Evolutionary conservation across 2,888 invertebrate species (phyloP).

Genomic region (Lissonota sp.): DNA sequence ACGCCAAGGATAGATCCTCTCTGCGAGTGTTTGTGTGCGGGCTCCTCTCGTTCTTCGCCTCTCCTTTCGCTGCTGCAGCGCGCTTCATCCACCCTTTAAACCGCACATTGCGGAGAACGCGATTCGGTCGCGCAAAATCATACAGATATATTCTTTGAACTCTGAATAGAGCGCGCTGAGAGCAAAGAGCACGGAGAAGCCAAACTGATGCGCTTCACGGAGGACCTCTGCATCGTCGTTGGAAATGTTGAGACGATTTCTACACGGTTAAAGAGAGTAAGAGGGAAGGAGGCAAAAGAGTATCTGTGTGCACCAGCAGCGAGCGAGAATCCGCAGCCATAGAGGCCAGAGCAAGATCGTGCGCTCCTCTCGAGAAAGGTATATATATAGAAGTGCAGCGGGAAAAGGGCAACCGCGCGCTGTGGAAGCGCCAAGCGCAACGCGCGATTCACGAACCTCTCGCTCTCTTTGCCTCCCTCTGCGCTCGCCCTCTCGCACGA

Average conservation of each 20-base stretch:
- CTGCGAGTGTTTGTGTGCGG: conserved; percentile 57
- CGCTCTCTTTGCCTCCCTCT: conserved; percentile 46
- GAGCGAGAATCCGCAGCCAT: conserved; percentile 14
- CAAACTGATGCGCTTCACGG: conserved; percentile 44
- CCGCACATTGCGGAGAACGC: conserved; percentile 50
- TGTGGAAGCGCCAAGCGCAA: conserved; percentile 16
- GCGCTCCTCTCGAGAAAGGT: neutral
- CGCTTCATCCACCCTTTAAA: conserved; percentile 56
- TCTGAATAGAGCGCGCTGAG: conserved; percentile 21
- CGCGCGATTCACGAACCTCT: neutral
- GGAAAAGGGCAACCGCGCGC: conserved; percentile 20
- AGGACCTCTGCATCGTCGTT: neutral
- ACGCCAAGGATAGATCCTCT: conserved; percentile 75
- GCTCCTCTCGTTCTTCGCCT: conserved; percentile 26
- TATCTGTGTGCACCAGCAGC: conserved; percentile 20
- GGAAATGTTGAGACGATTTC: conserved; percentile 24
- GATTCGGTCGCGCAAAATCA: conserved; percentile 44
- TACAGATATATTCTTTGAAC: neutral
- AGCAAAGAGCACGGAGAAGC: conserved; percentile 49
- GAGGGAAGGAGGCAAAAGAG: neutral
- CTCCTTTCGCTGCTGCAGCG: conserved; percentile 35
- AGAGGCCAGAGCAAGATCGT: conserved; percentile 34
- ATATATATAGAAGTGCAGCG: conserved; percentile 2
- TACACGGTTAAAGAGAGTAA: conserved; percentile 6
- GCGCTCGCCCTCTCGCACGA: conserved; percentile 43